Conservation (phyloP, 2,888 invertebrate species). For the Agonum fuliginosum region DNA sequence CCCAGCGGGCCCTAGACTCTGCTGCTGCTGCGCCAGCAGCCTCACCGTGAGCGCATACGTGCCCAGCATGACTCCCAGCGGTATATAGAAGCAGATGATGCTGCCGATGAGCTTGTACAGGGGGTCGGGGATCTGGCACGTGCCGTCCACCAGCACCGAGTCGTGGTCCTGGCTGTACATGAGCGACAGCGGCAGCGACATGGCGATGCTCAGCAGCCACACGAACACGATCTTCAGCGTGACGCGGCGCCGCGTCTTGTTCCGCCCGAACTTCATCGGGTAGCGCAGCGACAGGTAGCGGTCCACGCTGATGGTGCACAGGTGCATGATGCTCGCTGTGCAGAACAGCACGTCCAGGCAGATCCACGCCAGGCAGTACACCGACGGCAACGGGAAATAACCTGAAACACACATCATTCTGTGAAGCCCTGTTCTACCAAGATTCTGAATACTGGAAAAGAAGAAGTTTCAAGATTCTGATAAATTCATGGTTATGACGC, state of each 20-base stretch:
- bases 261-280: constrained; percentile 94
- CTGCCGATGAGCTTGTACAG: constrained; percentile 94
- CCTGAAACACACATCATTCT: constrained; percentile 78
- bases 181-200: constrained; percentile 91
- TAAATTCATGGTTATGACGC: no score
- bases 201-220: constrained; percentile 93
- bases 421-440: no score
- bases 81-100: constrained; percentile 96
- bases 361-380: constrained; percentile 95
- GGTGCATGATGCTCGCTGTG: constrained; percentile 97
- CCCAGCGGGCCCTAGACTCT: constrained; percentile 81
- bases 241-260: constrained; percentile 89
- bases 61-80: constrained; percentile 93
- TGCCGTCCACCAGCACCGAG: constrained; percentile 87
- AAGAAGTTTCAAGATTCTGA: no score
- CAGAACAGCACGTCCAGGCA: constrained; percentile 96
- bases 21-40: constrained; percentile 88
- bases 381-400: constrained; percentile 86
- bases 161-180: constrained; percentile 92
- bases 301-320: constrained; percentile 97
- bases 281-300: constrained; percentile 93
- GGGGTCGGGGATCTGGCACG: constrained; percentile 91
- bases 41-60: constrained; percentile 96
- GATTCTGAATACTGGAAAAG: no score
- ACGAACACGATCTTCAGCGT: constrained; percentile 94